A percentile compares a stretch with the other conserved stretches of the same genome.
phyloP scores from a whole-genome alignment of 2,888 invertebrate species.

The Hermodice carunculata region DNA sequence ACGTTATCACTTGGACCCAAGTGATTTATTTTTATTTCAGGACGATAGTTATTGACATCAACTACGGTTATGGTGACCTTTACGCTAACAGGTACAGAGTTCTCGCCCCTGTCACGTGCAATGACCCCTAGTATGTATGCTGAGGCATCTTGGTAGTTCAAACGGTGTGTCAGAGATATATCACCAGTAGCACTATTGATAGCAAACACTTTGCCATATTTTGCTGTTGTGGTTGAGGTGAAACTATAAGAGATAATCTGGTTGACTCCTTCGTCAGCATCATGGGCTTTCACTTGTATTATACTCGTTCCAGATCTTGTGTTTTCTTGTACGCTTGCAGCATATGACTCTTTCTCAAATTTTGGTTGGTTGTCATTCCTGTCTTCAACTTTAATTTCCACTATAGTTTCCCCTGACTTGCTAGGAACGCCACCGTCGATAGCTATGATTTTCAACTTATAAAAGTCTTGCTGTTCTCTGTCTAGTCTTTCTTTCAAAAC shows the following conservation, averaged over 20 bases:
- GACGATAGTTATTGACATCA: constrained; percentile 39
- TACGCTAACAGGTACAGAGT: constrained; percentile 11
- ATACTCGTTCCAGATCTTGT: neutral
- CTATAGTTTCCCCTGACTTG: constrained; percentile 10
- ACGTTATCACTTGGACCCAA: constrained; percentile 20
- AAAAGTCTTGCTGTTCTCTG: constrained; percentile 17
- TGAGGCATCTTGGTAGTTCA: too few relatives aligned
- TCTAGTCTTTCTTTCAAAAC: constrained; percentile 18
- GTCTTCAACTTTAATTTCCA: constrained; percentile 12
- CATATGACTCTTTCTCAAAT: constrained; percentile 14
- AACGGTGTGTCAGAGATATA: constrained; percentile 14
- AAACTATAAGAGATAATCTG: constrained; percentile 30
- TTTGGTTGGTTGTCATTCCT: constrained; percentile 19
- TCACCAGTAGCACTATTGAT: constrained; percentile 27
- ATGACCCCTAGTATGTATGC: constrained; percentile 29
- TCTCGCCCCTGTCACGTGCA: constrained; percentile 25
- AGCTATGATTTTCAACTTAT: constrained; percentile 6
- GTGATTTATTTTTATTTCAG: constrained; percentile 28
- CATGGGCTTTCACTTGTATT: constrained; percentile 29
- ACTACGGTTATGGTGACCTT: constrained; percentile 30
- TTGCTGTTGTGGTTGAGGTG: constrained; percentile 18
- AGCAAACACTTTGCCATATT: constrained; percentile 26
- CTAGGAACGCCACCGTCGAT: constrained; percentile 16
- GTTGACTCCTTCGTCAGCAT: constrained; percentile 30
- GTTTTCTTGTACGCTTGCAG: constrained; percentile 11